Base-by-base conservation (phyloP, 2,797 vertebrate genomes). In the Eremophila alpestris region DNA sequence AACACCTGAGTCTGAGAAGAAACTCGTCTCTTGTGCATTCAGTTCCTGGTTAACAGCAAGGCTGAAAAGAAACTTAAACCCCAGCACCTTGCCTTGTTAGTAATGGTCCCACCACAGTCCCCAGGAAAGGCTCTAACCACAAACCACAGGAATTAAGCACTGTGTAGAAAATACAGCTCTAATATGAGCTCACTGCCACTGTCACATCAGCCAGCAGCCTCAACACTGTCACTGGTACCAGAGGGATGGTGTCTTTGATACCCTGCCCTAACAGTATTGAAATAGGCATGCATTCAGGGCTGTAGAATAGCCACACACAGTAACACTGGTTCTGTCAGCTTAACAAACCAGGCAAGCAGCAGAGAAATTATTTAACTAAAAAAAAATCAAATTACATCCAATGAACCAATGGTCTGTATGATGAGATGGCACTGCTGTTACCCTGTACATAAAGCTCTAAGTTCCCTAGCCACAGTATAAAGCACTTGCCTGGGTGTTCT, bases 281-380 rank as follows among this genome's bases (percentile, higher is more conserved):
- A 64, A 68, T 1, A 83, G 21, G 13, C 7, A 6, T 5, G 13
- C 27, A 23, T 36, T 64, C 27, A 56, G 54, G 29, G 15, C 14
- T 51, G 38, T 18, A 17, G 30, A 69, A 38, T 5, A 58, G 36
- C 55, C 41, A 82, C 27, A 84, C 60, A 79, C 0, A 76, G 10
- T 36, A 67, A 55, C 26, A 18, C 17, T 82, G 23, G 38, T 3
- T 83, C 90, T 45, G 16, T 45, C 51, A 83, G 69, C 23, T n/a
- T 32, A 56, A 70, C 16, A 40, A 68, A 71, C 16, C 46, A 76
- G 21, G 30, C 16, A 88, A 86, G n/a, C 0, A 0, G 13, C 0
- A 0, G 38, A 67, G 29, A 55, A 76, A 69, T 11, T 69, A 52
- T 27, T 43, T 17, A 10, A 8, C 36, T 29, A 20, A 7, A 26